phyloP scores from a whole-genome alignment of 2,113 vertebrate species.

The Corythornis cristatus region DNA sequence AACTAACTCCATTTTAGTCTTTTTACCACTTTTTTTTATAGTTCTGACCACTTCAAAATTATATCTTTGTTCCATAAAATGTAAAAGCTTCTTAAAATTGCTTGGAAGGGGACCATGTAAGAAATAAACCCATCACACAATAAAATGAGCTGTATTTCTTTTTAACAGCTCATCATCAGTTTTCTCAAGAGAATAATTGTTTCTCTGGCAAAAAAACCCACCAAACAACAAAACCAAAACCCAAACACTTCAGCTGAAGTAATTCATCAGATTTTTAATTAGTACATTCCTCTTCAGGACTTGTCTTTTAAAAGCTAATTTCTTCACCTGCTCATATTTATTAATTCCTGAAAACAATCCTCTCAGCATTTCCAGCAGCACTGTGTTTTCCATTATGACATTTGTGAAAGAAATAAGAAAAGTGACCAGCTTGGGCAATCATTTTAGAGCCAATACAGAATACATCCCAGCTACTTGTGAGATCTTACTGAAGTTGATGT shows the following conservation, averaged over 20 bases:
- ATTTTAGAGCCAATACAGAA: not conserved
- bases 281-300: conserved; percentile 31
- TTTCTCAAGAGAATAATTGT: conserved; percentile 8
- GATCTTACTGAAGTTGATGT: not conserved
- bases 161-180: not conserved
- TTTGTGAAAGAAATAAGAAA: not conserved
- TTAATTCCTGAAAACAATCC: not conserved
- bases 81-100: not conserved
- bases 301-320: not conserved
- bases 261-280: conserved; percentile 45
- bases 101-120: not conserved
- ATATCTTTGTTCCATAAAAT: not conserved
- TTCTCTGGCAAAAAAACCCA: not conserved
- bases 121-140: conserved; percentile 11
- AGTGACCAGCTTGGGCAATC: not conserved
- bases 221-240: too few relatives aligned
- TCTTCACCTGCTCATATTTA: not conserved
- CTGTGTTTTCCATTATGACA: not conserved
- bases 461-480: not conserved
- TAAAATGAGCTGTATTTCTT: conserved; percentile 5
- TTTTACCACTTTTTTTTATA: not conserved
- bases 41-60: not conserved
- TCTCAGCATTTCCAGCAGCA: not conserved
- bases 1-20: not conserved
- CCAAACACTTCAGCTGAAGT: conserved; percentile 4